Evolutionary conservation across 2,888 invertebrate genomes (phyloP).

Genomic region (Malthinus flaveolus): DNA sequence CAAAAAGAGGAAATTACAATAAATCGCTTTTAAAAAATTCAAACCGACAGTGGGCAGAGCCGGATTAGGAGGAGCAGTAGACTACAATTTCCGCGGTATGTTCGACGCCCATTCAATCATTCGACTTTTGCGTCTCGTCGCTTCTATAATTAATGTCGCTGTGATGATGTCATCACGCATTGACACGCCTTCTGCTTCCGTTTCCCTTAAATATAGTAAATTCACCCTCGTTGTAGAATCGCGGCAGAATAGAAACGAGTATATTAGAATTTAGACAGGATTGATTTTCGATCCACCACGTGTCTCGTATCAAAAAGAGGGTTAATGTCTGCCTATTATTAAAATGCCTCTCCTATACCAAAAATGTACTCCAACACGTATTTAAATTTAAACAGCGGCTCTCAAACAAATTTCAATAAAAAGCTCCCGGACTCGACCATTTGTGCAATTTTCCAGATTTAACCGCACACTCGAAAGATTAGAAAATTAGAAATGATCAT

Average conservation of each 20-base stretch:
- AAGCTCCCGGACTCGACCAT: no score
- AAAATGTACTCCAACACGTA: no score
- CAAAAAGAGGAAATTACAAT: conserved; percentile 8
- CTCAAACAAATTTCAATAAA: no score
- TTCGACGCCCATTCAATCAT: conserved; percentile 27
- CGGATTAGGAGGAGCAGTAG: conserved; percentile 25
- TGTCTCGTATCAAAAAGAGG: neutral
- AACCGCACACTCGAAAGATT: no score
- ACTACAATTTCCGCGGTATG: conserved; percentile 29
- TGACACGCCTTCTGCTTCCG: conserved; percentile 32
- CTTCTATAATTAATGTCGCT: conserved; percentile 31
- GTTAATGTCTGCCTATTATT: no score
- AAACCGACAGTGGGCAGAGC: conserved; percentile 17
- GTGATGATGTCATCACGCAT: conserved; percentile 31
- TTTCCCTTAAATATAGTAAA: conserved; percentile 31
- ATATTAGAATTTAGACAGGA: conserved; percentile 35
- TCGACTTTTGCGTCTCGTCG: conserved; percentile 20
- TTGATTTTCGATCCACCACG: conserved; percentile 32
- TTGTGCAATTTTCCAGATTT: no score
- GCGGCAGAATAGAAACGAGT: conserved; percentile 35
- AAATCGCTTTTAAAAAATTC: conserved; percentile 7
- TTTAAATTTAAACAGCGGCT: no score
- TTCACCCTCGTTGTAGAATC: conserved; percentile 29
- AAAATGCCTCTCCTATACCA: no score
- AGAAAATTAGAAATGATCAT: no score